These are phyloP conservation scores for Amblyopsis hoosieri DNA, from an alignment of 2,797 vertebrate genomes.

Conservation along the genomic window DNA sequence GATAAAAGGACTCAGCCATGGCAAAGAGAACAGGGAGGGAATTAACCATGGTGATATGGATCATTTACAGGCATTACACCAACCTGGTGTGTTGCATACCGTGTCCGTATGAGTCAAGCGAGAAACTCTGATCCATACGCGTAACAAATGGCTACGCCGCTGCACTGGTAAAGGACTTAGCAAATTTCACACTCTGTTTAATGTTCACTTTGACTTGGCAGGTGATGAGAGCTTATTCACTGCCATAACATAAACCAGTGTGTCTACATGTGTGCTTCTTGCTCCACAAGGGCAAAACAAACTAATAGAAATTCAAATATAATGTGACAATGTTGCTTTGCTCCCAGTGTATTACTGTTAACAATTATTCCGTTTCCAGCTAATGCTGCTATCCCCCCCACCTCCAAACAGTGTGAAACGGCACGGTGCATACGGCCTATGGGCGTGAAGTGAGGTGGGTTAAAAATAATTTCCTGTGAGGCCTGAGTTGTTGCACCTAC, in stretches of 20 bases:
- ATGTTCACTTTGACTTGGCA: conserved; percentile 46
- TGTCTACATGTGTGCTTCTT: conserved; percentile 27
- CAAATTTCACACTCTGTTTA: conserved; percentile 60
- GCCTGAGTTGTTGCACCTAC: conserved; percentile 25
- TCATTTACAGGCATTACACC: conserved; percentile 58
- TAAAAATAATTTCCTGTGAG: conserved; percentile 43
- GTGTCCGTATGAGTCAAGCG: conserved; percentile 43
- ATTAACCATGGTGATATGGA: conserved; percentile 56
- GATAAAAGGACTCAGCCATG: conserved; percentile 44
- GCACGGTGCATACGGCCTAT: conserved; percentile 16
- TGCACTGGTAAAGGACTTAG: conserved; percentile 26
- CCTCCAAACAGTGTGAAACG: conserved; percentile 11
- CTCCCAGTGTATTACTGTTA: no score
- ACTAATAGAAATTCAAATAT: no score
- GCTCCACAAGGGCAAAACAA: conserved; percentile 19
- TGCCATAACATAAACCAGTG: conserved; percentile 35
- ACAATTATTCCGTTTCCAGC: no score
- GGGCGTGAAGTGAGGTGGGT: conserved; percentile 26
- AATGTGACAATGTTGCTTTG: no score
- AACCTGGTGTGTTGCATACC: conserved; percentile 38
- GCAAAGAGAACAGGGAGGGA: conserved; percentile 55
- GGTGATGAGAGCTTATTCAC: conserved; percentile 48
- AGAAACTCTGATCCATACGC: conserved; percentile 32
- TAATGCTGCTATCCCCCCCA: no score
- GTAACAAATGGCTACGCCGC: conserved; percentile 44